Evolutionary conservation across 2,797 vertebrate species (phyloP), one percentile per base, ranked within the genome.

Genomic region (Ciconia nigra): DNA sequence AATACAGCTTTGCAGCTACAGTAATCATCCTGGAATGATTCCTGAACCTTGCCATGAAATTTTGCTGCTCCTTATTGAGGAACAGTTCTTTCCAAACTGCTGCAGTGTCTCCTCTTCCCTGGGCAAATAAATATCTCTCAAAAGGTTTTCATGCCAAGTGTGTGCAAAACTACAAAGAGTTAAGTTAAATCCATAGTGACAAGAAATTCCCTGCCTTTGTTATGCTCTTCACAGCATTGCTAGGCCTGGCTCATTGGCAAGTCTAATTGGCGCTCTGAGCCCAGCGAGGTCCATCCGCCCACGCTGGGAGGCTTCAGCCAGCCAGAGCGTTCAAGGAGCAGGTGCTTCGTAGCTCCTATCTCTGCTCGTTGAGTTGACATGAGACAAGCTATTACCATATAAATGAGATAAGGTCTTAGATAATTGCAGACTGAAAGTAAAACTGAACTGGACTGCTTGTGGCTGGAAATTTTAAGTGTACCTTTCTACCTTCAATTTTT

Each of bases 381-480:
- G 94, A 97, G 89, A 95, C 93, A 90, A 94, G 97, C 94, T 97
- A 98, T 98, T 98, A 98, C 96, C 98, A 98, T 98, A 98, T 98
- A 98, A 98, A 98, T 98, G 97, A 98, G 98, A 98, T 98, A 94
- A 98, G 94, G 94, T 93, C 97, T 98, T 76, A 82, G 93, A 96
- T 98, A 98, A 98, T 98, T 98, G 97, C 94, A 55, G 93, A 49
- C 94, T 96, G 98, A 97, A 98, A 98, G 98, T 95, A 97, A 98
- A 98, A 95, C 82, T 94, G 94, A 97, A 86, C 62, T 76, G 94
- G 93, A 65, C 69, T 90, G 92, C 79, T 85, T 72, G 29, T 90
- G 92, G 95, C 74, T 97, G 92, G 96, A 96, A 95, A 80, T 96
- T 95, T 94, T 95, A 94, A 94, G 89, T 18, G 8, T 59, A 70